Conservation (phyloP, 2,113 vertebrate species). For the Gadus chalcogrammus region DNA sequence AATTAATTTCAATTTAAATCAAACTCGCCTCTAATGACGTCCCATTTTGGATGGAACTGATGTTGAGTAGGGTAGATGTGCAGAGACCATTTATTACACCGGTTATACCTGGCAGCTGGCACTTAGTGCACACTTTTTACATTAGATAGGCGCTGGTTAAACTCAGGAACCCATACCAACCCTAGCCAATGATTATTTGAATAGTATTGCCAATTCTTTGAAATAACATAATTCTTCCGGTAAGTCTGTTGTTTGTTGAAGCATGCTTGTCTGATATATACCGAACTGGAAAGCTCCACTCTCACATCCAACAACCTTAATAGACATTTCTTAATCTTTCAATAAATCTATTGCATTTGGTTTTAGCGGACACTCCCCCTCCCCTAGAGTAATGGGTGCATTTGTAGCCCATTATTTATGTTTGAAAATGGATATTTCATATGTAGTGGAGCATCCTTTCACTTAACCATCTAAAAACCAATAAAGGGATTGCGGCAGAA, state of each 20-base stretch:
- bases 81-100: constrained; percentile 46
- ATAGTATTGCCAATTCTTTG: not conserved
- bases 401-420: constrained; percentile 70
- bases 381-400: constrained; percentile 63
- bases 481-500: constrained; percentile 84
- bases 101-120: constrained; percentile 22
- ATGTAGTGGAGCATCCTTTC: constrained; percentile 81
- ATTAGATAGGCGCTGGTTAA: no score
- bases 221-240: not conserved
- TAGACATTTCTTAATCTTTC: constrained; percentile 52
- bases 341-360: constrained; percentile 38
- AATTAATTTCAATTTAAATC: constrained; percentile 73
- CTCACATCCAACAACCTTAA: constrained; percentile 49
- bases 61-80: constrained; percentile 42
- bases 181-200: not conserved
- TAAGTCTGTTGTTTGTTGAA: constrained; percentile 20
- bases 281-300: constrained; percentile 54
- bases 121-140: not conserved
- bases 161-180: not conserved
- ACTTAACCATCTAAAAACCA: constrained; percentile 88
- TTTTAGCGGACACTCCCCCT: constrained; percentile 37
- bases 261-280: constrained; percentile 31
- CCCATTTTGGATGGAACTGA: constrained; percentile 62
- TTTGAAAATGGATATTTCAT: constrained; percentile 78
- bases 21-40: constrained; percentile 67